These are phyloP conservation scores for Minunthozetes semirufus DNA, from an alignment of 2,888 invertebrate genomes.

Conservation along the genomic window DNA sequence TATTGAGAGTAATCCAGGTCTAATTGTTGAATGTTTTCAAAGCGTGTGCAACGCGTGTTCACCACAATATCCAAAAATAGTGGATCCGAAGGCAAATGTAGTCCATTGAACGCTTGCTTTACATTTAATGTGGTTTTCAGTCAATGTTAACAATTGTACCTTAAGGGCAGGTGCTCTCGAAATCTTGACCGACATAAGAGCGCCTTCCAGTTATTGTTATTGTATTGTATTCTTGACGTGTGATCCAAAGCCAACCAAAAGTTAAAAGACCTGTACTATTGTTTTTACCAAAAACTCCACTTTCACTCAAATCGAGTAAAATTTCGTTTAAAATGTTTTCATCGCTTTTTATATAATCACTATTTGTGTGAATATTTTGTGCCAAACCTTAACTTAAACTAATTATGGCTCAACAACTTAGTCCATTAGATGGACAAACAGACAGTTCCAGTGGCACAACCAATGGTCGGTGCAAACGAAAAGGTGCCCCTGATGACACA, in stretches of 20 bases:
- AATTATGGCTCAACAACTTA: conserved; percentile 21
- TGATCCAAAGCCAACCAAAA: conserved; percentile 9
- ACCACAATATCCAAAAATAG: neutral
- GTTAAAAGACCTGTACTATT: neutral
- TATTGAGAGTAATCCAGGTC: neutral
- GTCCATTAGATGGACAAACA: conserved; percentile 26
- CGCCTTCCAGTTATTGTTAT: conserved; percentile 19
- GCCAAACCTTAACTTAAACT: neutral
- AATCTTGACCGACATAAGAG: conserved; percentile 20
- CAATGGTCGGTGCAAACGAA: conserved; percentile 15
- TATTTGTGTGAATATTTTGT: neutral
- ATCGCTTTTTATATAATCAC: neutral
- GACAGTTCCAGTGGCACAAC: conserved; percentile 12
- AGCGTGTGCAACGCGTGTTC: conserved; percentile 22
- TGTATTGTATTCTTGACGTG: neutral
- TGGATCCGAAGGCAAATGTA: neutral
- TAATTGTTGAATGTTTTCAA: neutral
- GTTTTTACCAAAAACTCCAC: neutral
- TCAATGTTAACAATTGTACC: conserved; percentile 18
- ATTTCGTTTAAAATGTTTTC: too few relatives aligned
- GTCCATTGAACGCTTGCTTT: conserved; percentile 2
- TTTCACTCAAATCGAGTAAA: conserved; percentile 1
- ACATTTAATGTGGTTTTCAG: conserved; percentile 15
- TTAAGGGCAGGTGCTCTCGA: conserved; percentile 24
- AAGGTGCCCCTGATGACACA: conserved; percentile 6